These are phyloP conservation scores for Pagetopsis macropterus DNA, from an alignment of 2,797 vertebrate genomes.

Conservation along the genomic window DNA sequence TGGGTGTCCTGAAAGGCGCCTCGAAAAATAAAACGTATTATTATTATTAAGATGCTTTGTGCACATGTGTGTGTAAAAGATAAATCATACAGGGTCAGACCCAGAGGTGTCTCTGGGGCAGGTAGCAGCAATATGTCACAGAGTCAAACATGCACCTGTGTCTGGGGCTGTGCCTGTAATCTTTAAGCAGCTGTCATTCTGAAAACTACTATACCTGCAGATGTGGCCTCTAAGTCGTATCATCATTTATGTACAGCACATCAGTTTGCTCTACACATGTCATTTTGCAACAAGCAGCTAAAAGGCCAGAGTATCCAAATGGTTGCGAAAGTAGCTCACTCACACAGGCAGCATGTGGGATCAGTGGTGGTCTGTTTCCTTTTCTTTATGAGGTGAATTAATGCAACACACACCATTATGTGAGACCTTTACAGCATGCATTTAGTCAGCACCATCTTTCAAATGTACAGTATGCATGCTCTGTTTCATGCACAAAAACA, in stretches of 20 bases:
- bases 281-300: conserved; percentile 18
- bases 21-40: too few relatives aligned
- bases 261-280: neutral
- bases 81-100: conserved; percentile 52
- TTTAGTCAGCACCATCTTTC: conserved; percentile 38
- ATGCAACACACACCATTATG: conserved; percentile 54
- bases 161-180: conserved; percentile 48
- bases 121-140: conserved; percentile 53
- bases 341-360: conserved; percentile 18
- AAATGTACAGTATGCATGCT: conserved; percentile 26
- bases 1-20: too few relatives aligned
- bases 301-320: conserved; percentile 22
- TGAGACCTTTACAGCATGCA: conserved; percentile 23
- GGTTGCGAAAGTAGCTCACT: conserved; percentile 15
- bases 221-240: neutral
- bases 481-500: conserved; percentile 12
- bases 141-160: conserved; percentile 57
- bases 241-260: neutral
- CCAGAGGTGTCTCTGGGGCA: conserved; percentile 44
- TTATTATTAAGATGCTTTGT: neutral
- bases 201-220: conserved; percentile 3
- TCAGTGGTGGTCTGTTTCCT: conserved; percentile 44
- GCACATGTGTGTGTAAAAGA: conserved; percentile 11
- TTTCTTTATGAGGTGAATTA: conserved; percentile 64
- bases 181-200: conserved; percentile 31